phyloP scores from a whole-genome alignment of 1,140 invertebrate genomes.

The Drosophila rufa region DNA sequence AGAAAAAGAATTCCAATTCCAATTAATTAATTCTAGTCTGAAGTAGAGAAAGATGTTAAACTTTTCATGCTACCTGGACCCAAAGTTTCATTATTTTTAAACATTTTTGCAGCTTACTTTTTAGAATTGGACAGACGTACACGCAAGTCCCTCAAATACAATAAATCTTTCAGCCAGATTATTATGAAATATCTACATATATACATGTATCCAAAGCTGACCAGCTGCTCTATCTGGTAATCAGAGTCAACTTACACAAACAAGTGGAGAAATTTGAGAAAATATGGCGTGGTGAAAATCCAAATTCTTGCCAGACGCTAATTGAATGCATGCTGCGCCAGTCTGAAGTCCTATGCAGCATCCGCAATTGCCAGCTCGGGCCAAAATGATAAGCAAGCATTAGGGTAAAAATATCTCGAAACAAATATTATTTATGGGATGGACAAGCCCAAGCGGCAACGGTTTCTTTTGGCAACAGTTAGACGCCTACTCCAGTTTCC shows the following conservation, averaged over 20 bases:
- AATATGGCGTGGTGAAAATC: conserved; percentile 55
- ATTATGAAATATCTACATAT: conserved; percentile 22
- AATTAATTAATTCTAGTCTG: too few relatives aligned
- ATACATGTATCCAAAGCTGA: conserved; percentile 7
- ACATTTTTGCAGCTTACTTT: not conserved
- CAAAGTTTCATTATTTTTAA: too few relatives aligned
- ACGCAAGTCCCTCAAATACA: too few relatives aligned
- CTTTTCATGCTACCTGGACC: too few relatives aligned
- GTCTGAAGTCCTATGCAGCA: conserved; percentile 39
- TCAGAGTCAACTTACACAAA: conserved; percentile 2
- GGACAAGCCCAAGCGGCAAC: conserved; percentile 8
- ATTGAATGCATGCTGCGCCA: conserved; percentile 77
- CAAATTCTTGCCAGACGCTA: conserved; percentile 58
- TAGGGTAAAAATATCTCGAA: conserved; percentile 72
- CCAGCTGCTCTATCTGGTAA: conserved; percentile 8
- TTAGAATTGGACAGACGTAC: not conserved
- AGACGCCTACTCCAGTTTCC: conserved; percentile 49
- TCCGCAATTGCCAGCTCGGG: conserved; percentile 43
- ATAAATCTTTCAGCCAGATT: not conserved
- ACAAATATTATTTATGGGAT: conserved; percentile 76
- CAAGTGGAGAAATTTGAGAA: conserved; percentile 40
- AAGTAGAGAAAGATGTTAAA: too few relatives aligned
- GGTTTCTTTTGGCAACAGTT: conserved; percentile 63
- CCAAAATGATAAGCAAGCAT: conserved; percentile 75
- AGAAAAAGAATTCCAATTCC: too few relatives aligned